phyloP scores from a whole-genome alignment of 2,888 invertebrate species.

The Gortyna flavago region DNA sequence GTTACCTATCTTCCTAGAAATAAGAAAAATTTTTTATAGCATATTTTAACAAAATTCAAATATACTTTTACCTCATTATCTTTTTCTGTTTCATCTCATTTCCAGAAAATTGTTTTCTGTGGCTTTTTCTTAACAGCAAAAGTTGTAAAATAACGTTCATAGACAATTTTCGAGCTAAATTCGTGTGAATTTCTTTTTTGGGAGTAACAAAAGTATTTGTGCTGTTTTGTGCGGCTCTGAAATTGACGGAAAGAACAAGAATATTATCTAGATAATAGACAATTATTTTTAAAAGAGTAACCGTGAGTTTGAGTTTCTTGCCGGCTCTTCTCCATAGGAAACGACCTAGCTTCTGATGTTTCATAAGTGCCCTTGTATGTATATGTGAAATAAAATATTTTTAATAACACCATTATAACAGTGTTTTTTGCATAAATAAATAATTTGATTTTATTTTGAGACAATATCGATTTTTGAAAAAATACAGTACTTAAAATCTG shows the following conservation, averaged over 20 bases:
- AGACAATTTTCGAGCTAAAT: constrained; percentile 30
- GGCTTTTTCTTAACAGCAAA: constrained; percentile 29
- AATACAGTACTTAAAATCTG: no score
- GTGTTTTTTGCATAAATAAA: no score
- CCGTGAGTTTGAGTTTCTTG: no score
- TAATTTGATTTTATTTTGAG: no score
- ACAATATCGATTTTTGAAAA: no score
- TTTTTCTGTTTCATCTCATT: constrained; percentile 10
- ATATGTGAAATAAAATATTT: no score
- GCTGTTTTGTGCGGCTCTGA: constrained; percentile 11
- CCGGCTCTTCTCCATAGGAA: no score
- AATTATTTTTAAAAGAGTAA: not conserved
- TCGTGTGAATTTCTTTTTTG: constrained; percentile 34
- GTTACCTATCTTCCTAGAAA: not conserved
- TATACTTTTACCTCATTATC: not conserved
- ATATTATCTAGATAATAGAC: not conserved
- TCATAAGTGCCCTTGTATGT: no score
- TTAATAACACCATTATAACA: no score
- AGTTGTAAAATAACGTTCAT: constrained; percentile 39
- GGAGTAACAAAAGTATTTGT: constrained; percentile 28
- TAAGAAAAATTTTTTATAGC: not conserved
- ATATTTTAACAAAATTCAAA: not conserved
- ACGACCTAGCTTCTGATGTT: no score
- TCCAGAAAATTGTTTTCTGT: constrained; percentile 43
- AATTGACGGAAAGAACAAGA: not conserved